These are phyloP conservation scores for Microcebus griseorufus DNA, from an alignment of 2,113 vertebrate genomes.

Conservation along the genomic window DNA sequence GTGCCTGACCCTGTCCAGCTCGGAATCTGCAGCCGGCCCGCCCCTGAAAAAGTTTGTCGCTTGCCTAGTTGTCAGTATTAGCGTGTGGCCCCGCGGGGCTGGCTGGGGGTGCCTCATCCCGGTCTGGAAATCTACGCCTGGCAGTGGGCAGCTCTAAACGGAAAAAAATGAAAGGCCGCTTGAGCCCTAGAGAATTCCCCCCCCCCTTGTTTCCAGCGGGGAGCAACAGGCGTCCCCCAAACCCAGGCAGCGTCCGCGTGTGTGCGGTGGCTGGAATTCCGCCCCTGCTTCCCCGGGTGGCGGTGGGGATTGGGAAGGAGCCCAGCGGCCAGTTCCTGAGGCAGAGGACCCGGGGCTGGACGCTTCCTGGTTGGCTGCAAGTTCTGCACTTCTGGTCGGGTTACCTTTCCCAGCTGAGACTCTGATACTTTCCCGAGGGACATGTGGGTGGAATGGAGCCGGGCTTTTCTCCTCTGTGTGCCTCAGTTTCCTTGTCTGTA, in stretches of 20 bases:
- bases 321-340: background rate
- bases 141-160: background rate
- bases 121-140: background rate
- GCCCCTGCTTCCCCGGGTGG: background rate
- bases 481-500: conserved; percentile 41
- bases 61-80: background rate
- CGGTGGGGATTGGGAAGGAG: background rate
- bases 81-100: background rate
- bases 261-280: background rate
- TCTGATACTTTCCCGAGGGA: background rate
- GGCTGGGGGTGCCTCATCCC: background rate
- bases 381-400: background rate
- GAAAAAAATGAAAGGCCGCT: background rate
- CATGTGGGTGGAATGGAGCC: background rate
- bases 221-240: background rate
- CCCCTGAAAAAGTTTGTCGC: conserved; percentile 34
- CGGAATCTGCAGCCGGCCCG: background rate
- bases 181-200: background rate
- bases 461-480: background rate
- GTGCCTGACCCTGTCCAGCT: background rate
- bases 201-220: background rate
- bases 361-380: background rate
- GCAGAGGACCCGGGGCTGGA: background rate
- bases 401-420: background rate
- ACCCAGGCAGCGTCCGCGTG: background rate